Percentiles rank a stretch among this genome's conserved stretches.
Evolutionary conservation across 2,113 vertebrate species (phyloP).

Genomic region (Bufo gargarizans): DNA sequence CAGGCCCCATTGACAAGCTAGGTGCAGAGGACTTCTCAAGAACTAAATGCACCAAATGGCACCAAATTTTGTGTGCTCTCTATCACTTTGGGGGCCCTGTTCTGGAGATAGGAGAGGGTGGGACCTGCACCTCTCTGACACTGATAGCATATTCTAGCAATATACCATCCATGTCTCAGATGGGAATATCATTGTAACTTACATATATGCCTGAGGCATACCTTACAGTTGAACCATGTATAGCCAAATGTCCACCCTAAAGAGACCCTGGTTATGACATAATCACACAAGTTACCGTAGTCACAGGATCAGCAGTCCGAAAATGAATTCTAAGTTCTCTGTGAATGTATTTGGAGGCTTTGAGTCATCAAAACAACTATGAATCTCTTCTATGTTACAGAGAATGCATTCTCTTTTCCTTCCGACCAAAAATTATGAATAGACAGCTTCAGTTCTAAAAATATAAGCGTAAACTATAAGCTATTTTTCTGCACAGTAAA

Average conservation of each 20-base stretch:
- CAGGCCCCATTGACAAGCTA: too few species aligned
- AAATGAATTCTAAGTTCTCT: constrained; percentile 2
- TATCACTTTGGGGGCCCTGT: too few species aligned
- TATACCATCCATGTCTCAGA: too few species aligned
- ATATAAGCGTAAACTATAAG: not conserved
- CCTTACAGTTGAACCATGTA: not conserved
- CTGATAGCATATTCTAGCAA: too few species aligned
- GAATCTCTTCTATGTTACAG: constrained; percentile 13
- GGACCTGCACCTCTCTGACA: too few species aligned
- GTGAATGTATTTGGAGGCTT: not conserved
- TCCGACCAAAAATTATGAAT: constrained; percentile 27
- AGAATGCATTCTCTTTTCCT: constrained; percentile 5
- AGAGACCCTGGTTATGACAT: not conserved
- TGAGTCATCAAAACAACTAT: constrained; percentile 32
- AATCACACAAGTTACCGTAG: not conserved
- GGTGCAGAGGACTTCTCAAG: too few species aligned
- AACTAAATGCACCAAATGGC: too few species aligned
- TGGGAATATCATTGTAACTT: too few species aligned
- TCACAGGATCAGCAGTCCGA: not conserved
- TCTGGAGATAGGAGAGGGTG: too few species aligned
- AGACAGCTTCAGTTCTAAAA: constrained; percentile 26
- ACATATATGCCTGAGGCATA: too few species aligned
- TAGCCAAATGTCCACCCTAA: not conserved
- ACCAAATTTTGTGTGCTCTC: too few species aligned
- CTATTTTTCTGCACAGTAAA: constrained; percentile 16